A percentile compares a stretch with the other conserved stretches of the same genome.
phyloP scores from a whole-genome alignment of 2,113 vertebrate species.

The Siphamia tubifer region DNA sequence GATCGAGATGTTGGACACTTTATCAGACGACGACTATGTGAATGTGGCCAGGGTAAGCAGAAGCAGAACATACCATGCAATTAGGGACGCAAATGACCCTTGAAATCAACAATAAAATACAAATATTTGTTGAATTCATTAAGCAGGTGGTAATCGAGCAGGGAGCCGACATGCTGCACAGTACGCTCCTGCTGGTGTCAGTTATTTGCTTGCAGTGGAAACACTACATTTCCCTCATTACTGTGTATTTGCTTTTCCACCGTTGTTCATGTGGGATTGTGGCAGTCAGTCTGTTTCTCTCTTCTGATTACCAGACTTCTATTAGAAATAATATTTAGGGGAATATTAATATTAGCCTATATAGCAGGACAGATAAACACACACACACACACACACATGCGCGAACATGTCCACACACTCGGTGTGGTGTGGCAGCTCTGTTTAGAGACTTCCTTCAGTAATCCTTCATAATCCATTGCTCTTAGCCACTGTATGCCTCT shows the following conservation, averaged over 20 bases:
- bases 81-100: background rate
- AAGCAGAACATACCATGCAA: background rate
- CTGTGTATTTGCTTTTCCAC: conserved; percentile 28
- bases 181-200: conserved; percentile 23
- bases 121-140: conserved; percentile 40
- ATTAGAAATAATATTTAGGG: conserved; percentile 31
- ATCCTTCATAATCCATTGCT: conserved; percentile 78
- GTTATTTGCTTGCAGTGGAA: conserved; percentile 40
- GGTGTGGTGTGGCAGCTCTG: conserved; percentile 58
- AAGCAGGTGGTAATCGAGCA: conserved; percentile 36
- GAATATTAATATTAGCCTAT: conserved; percentile 45
- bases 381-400: conserved; percentile 15
- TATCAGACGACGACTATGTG: conserved; percentile 94
- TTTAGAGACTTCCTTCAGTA: conserved; percentile 68
- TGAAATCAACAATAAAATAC: background rate
- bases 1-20: conserved; percentile 91
- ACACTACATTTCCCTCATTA: conserved; percentile 36
- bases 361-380: conserved; percentile 40
- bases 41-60: conserved; percentile 82
- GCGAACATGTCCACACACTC: conserved; percentile 20
- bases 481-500: conserved; percentile 72
- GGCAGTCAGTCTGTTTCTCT: conserved; percentile 15
- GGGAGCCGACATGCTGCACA: conserved; percentile 11
- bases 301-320: conserved; percentile 42
- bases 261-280: conserved; percentile 26